Evolutionary conservation across 2,113 vertebrate species (phyloP), one percentile per base, ranked within the genome.

Genomic region (Rhinopithecus roxellana): DNA sequence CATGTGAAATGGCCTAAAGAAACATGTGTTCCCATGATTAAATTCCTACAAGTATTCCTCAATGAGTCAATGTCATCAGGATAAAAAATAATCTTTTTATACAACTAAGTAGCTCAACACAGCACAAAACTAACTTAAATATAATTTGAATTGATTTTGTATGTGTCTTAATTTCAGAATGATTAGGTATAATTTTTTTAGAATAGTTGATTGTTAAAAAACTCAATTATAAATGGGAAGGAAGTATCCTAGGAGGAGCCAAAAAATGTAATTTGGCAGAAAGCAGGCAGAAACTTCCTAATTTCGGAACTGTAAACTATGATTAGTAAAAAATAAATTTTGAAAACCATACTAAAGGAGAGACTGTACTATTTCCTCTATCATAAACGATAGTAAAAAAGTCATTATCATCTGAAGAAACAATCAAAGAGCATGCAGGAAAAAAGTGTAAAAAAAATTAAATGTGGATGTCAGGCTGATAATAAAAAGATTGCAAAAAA

Each of bases 201-300:
- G 40, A 87, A 59, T 81, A 81, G 43, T 45, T 77, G 78, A 85
- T 97, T 25, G 69, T 50, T 75, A 35, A 93, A 78, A 82, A 79
- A 20, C 74, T 72, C 48, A 84, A 18, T 67, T 81, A 45, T 59
- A 91, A 95, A 61, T 88, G 25, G 52, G 20, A 92, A 64, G 30
- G n/a, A 89, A 43, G 7, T 52, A 75, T 81, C 25, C 18, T 75
- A 90, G 70, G 13, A 95, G 87, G 85, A 87, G 61, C 9, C 35
- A 93, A 95, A 85, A 85, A 43, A 84, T 57, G 23, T 57, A 87
- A 81, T 78, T 52, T 30, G 14, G 82, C 59, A 89, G 67, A 93
- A 93, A 45, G 20, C 75, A 87, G 43, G 27, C n/a, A 80, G 27
- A 86, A 59, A 55, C 59, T 78, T 82, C 61, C n/a, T 38, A 50